Percentiles rank a stretch among this genome's conserved stretches.
These are phyloP conservation scores for Noctilio leporinus DNA, from an alignment of 2,113 vertebrate species.

Conservation along the genomic window DNA sequence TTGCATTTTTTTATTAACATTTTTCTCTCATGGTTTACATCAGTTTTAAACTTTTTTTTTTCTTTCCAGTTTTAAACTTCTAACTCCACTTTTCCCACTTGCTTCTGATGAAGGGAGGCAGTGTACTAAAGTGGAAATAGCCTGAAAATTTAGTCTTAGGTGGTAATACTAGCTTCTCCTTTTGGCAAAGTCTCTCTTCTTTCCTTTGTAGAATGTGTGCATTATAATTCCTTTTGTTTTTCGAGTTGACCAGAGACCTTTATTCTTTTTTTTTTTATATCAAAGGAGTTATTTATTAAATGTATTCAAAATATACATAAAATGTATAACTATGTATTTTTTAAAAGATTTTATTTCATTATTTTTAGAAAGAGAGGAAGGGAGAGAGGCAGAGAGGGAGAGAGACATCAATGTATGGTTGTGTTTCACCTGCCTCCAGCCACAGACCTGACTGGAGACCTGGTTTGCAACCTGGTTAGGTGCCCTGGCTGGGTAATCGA, in stretches of 20 bases:
- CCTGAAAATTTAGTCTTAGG: not conserved
- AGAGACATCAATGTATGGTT: too few species aligned
- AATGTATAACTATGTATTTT: too few species aligned
- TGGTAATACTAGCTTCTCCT: not conserved
- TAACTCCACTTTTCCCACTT: conserved; percentile 22
- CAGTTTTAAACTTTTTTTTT: too few species aligned
- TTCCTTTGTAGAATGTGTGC: not conserved
- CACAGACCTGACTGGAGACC: too few species aligned
- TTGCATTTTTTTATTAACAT: conserved; percentile 85
- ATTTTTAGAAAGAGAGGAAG: too few species aligned
- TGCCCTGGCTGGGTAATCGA: too few species aligned
- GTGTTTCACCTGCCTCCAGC: too few species aligned
- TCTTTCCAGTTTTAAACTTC: not conserved
- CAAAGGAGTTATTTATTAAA: too few species aligned
- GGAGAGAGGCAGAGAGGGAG: too few species aligned
- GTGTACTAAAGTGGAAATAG: not conserved
- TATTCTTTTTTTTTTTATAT: conserved; percentile 24
- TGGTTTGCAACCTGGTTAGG: too few species aligned
- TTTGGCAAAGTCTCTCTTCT: not conserved
- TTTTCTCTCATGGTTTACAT: conserved; percentile 81
- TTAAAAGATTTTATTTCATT: too few species aligned
- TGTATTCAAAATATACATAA: too few species aligned
- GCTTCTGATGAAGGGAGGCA: not conserved
- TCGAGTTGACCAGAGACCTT: conserved; percentile 12
- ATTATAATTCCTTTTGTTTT: not conserved